These are phyloP conservation scores for Eristalinus aeneus DNA, from an alignment of 2,888 invertebrate species.

Conservation along the genomic window DNA sequence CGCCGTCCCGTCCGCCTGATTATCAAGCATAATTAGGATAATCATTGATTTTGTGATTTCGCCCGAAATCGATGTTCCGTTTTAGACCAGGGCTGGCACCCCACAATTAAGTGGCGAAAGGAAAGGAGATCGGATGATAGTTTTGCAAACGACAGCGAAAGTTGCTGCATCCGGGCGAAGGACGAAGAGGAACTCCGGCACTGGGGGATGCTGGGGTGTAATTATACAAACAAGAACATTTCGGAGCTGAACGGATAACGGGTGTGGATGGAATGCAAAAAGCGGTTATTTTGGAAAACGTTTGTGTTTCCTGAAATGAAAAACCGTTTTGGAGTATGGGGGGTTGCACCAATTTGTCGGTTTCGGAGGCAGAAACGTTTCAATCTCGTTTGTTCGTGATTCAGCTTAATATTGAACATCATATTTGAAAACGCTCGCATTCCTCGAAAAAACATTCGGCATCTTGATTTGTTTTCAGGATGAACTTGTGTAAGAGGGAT, in stretches of 20 bases:
- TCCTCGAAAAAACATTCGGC: too few relatives aligned
- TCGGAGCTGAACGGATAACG: background rate
- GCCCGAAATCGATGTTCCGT: conserved; percentile 64
- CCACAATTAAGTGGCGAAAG: conserved; percentile 69
- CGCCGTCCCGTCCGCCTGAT: conserved; percentile 15
- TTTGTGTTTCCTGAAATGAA: too few relatives aligned
- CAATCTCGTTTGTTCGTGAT: too few relatives aligned
- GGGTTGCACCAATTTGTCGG: too few relatives aligned
- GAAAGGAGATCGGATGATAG: conserved; percentile 15
- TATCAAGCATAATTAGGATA: conserved; percentile 69
- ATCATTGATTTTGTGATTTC: conserved; percentile 58
- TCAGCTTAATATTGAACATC: too few relatives aligned
- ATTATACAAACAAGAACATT: background rate
- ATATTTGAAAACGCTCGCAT: too few relatives aligned
- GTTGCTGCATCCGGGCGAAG: background rate
- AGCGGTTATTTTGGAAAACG: too few relatives aligned
- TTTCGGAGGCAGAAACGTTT: too few relatives aligned
- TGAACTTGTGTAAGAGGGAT: too few relatives aligned
- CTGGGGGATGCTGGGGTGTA: background rate
- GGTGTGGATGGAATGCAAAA: conserved; percentile 9
- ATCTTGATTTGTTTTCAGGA: too few relatives aligned
- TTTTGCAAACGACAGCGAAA: background rate
- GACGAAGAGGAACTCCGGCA: too few relatives aligned
- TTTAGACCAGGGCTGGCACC: conserved; percentile 32
- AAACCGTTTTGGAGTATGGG: too few relatives aligned